Evolutionary conservation across 2,113 vertebrate species (phyloP).

Genomic region (Taxidea taxus): DNA sequence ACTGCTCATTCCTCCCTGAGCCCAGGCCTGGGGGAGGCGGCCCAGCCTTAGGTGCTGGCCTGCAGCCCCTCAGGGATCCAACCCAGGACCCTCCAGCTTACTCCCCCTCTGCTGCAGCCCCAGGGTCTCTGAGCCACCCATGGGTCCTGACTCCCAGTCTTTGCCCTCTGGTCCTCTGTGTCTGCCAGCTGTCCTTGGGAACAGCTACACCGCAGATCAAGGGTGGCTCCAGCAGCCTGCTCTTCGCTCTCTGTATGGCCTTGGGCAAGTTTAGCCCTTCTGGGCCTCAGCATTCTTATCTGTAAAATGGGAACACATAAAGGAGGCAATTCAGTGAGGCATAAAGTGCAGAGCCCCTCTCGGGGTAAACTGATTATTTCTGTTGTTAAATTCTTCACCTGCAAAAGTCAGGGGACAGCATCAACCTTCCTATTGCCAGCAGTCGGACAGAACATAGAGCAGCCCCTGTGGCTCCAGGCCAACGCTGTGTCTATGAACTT

Average conservation of each 20-base stretch:
- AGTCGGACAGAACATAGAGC: no score
- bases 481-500: background rate
- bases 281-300: background rate
- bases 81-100: background rate
- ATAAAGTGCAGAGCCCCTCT: background rate
- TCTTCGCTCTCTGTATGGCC: background rate
- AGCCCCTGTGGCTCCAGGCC: background rate
- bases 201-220: background rate
- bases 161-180: background rate
- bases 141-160: background rate
- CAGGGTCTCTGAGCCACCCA: background rate
- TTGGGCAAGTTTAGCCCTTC: background rate
- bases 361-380: accelerated
- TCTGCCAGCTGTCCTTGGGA: background rate
- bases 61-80: background rate
- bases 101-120: background rate
- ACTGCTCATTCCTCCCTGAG: background rate
- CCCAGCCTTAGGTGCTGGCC: background rate
- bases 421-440: background rate
- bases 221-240: background rate
- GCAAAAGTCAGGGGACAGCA: background rate
- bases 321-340: background rate
- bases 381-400: background rate
- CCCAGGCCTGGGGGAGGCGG: background rate
- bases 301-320: background rate